Percentiles rank a stretch among this genome's conserved stretches.
These are phyloP conservation scores for Unio pictorum DNA, from an alignment of 2,888 invertebrate species.

Conservation along the genomic window DNA sequence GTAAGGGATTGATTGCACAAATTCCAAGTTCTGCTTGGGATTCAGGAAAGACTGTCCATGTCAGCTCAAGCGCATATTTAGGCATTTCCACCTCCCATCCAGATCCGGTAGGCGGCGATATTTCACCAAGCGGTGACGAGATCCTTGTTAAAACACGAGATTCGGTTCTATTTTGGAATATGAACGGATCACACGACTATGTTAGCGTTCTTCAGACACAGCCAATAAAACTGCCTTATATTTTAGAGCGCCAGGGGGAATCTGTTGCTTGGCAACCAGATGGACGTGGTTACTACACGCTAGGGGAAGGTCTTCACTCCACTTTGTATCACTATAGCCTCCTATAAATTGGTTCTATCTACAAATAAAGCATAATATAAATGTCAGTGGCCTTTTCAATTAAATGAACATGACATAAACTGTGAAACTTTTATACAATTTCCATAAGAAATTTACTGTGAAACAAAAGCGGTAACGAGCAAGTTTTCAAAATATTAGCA, in stretches of 20 bases:
- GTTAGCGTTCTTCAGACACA: constrained; percentile 21
- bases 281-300: constrained; percentile 36
- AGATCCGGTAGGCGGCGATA: constrained; percentile 37
- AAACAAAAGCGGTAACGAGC: no score
- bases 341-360: background rate
- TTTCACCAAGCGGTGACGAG: constrained; percentile 31
- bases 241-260: constrained; percentile 36
- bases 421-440: no score
- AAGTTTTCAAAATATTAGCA: no score
- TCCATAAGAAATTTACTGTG: no score
- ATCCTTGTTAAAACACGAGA: constrained; percentile 15
- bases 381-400: no score
- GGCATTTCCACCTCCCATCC: constrained; percentile 8
- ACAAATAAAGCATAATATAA: no score
- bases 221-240: constrained; percentile 23
- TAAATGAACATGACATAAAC: no score
- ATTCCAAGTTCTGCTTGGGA: constrained; percentile 36
- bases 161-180: constrained; percentile 18
- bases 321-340: constrained; percentile 28
- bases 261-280: constrained; percentile 33
- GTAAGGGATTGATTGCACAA: constrained; percentile 14
- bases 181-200: constrained; percentile 24
- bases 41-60: constrained; percentile 10
- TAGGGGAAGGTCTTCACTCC: constrained; percentile 29
- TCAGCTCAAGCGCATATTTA: constrained; percentile 23